Base-by-base conservation (phyloP, 64 coral and sea anemone species). In the Acropora tenuis region DNA sequence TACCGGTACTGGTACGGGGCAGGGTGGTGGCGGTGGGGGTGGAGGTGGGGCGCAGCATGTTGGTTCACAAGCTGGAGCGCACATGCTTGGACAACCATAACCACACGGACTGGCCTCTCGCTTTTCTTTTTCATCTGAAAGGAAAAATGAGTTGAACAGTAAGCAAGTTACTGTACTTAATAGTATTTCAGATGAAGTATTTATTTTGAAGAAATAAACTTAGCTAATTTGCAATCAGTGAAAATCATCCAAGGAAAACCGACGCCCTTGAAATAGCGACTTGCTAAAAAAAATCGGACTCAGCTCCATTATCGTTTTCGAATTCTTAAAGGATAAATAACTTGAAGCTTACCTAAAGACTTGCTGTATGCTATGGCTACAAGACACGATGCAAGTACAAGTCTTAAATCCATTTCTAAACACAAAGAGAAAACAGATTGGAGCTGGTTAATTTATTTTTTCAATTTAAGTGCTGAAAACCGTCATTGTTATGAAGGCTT, bases 101-200 rank as follows among this genome's bases (percentile, higher is more conserved):
- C 87, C 92, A 90, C 92, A 94, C 41, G 87, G 92, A 42, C 50
- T 85, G 43, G 86, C 78, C 4, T 87, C 84, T 48, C 91, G 83
- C 49, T 92, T 92, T 60, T 92, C 74, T 50, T 79, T 87, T 15
- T 84, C 50, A 0, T 87, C 91, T 92, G 44, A 41, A 65, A 69
- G 41, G 5, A 6, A 74, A 48, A 72, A 6, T 30, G 10, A 69
- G 42, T 2, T 71, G 48, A 48, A 47, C 20, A 15, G 43, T 46
- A 45, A 55, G 52, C 52, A 55, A 55, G 52, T 55, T 30, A 30
- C 30, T 30, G 30, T 30, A 30, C 30, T 30, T 30, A 30, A 30
- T 30, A 30, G 30, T 30, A 30, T 30, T 30, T 30, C 30, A 30
- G 30, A 30, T 30, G 30, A 30, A 30, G 30, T 30, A 30, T 30